Evolutionary conservation across 2,113 vertebrate species (phyloP), one percentile per base, ranked within the genome.

Genomic region (Carlito syrichta): DNA sequence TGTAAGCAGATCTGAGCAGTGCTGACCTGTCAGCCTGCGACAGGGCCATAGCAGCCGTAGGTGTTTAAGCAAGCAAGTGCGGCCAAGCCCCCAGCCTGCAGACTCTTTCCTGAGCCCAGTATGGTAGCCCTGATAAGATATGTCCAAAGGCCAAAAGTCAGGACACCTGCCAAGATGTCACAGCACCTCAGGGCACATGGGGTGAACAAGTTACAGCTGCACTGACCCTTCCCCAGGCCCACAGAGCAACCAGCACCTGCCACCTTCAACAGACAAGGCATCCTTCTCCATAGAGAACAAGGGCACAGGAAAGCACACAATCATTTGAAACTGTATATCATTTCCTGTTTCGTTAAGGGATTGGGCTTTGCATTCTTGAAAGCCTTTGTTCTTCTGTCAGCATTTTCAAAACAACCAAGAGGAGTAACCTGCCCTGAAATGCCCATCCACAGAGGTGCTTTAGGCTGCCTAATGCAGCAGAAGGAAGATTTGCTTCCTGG

Each of bases 11-110:
- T 77, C 58, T 86, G 32, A 95, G 86, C 30, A 60, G 8, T 16
- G 30, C 23, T 89, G 83, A 90, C 69, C n/a, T 54, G 19, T 84
- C 91, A 88, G 71, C 11, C 45, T 79, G 45, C 6, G 50, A 83
- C 19, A 56, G 48, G 30, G 50, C 22, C 4, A 38, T 0, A 98
- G 98, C 97, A 98, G 96, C 96, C 95, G 12, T 89, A 66, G 97
- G 97, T 96, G 95, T 91, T 98, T 97, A 98, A 98, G 40, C 97
- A 94, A 97, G 96, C 97, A 98, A 98, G 96, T 78, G 95, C 94
- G 97, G 98, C 98, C 95, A 98, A 95, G 98, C 94, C 93, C 60
- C 91, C 86, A 78, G 89, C 97, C 95, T 1, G 4, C 58, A 95
- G 97, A 95, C 77, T 91, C 45, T 35, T 84, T 82, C 74, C 27